Conservation (phyloP, 2,888 invertebrate genomes). For the Drosophila mettleri region DNA sequence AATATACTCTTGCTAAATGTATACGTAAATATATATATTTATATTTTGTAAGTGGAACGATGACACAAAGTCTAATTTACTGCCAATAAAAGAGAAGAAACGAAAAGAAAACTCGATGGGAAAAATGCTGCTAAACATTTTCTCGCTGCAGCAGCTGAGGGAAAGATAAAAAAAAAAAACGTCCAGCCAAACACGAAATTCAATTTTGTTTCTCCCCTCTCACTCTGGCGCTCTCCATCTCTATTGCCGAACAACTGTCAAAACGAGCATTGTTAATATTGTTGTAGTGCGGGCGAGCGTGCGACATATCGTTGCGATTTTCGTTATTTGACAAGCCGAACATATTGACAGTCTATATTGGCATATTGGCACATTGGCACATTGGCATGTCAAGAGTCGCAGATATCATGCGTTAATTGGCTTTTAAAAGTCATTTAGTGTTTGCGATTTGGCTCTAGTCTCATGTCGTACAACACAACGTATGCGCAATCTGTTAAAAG, state of each 20-base stretch:
- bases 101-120: conserved; percentile 39
- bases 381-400: conserved; percentile 46
- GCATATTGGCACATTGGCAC: conserved; percentile 23
- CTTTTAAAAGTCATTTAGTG: conserved; percentile 68
- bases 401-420: conserved; percentile 67
- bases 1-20: conserved; percentile 14
- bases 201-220: conserved; percentile 15
- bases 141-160: conserved; percentile 14
- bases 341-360: conserved; percentile 48
- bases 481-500: conserved; percentile 46
- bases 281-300: conserved; percentile 25
- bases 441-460: conserved; percentile 36
- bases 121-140: conserved; percentile 33
- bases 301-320: conserved; percentile 45
- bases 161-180: conserved; percentile 30
- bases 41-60: conserved; percentile 49
- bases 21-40: conserved; percentile 36
- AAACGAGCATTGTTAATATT: conserved; percentile 31
- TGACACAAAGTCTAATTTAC: conserved; percentile 63
- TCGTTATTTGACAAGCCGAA: conserved; percentile 38
- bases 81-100: conserved; percentile 54
- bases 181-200: conserved; percentile 40
- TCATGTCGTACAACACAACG: conserved; percentile 37
- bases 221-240: neutral
- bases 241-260: conserved; percentile 41